These are phyloP conservation scores for Syngnathus rostellatus DNA, from an alignment of 2,797 vertebrate species.

Conservation along the genomic window DNA sequence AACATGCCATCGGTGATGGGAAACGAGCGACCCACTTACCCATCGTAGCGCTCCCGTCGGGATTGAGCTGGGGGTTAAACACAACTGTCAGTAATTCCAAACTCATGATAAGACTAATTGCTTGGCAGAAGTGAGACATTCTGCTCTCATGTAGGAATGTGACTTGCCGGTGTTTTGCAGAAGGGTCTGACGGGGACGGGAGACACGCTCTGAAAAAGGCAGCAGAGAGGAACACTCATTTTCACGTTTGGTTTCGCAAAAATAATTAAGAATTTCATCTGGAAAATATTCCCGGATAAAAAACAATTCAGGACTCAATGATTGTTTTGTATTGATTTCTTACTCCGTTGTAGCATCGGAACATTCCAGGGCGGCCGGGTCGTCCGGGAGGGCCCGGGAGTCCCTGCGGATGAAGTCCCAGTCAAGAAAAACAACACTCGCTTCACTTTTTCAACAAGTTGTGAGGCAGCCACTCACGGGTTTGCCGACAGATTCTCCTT, in stretches of 20 bases:
- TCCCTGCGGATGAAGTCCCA: constrained; percentile 62
- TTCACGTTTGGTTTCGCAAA: too few species aligned
- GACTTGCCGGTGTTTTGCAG: constrained; percentile 90
- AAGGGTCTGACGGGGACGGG: constrained; percentile 83
- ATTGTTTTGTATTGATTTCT: constrained; percentile 34
- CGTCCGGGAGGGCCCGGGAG: constrained; percentile 76
- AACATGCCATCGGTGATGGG: neutral
- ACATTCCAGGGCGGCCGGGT: constrained; percentile 76
- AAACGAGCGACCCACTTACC: neutral
- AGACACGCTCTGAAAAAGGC: constrained; percentile 78
- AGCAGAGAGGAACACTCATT: constrained; percentile 2
- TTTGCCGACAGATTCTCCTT: constrained; percentile 66
- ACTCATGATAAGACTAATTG: too few species aligned
- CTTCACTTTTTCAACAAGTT: neutral
- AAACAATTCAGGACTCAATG: neutral
- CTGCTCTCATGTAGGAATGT: too few species aligned
- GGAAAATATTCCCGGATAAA: too few species aligned
- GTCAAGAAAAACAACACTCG: neutral
- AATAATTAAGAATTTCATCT: too few species aligned
- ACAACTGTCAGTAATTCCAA: neutral
- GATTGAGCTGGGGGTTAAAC: constrained; percentile 1
- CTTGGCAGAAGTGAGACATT: neutral
- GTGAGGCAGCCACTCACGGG: constrained; percentile 62
- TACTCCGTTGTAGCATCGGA: constrained; percentile 84
- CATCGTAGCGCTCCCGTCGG: neutral